A percentile compares a stretch with the other conserved stretches of the same genome.
Evolutionary conservation across 2,888 invertebrate species (phyloP).

Genomic region (Ectropis crepuscularia): DNA sequence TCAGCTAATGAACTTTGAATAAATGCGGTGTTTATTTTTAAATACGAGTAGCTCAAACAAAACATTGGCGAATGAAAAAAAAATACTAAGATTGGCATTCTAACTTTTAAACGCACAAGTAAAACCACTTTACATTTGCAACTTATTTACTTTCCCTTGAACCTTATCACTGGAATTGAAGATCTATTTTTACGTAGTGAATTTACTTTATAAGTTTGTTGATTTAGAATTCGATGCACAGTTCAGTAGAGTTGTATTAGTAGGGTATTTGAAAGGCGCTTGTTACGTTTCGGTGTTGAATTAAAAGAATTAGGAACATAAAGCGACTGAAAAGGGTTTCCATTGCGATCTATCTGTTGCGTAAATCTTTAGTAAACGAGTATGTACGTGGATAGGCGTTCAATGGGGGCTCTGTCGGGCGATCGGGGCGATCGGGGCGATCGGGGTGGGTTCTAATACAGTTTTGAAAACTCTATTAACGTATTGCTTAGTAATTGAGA

Average conservation of each 20-base stretch:
- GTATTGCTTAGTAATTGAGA: constrained; percentile 9
- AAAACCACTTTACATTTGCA: constrained; percentile 33
- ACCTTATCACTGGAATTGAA: constrained; percentile 7
- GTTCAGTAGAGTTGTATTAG: constrained; percentile 23
- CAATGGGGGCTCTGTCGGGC: constrained; percentile 42
- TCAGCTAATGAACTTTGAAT: too few species aligned
- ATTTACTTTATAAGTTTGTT: constrained; percentile 18
- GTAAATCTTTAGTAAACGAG: constrained; percentile 49
- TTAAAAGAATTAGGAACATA: constrained; percentile 61
- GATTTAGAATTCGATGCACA: constrained; percentile 27
- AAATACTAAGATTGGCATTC: constrained; percentile 54
- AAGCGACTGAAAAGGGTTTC: constrained; percentile 66
- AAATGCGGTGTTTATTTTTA: constrained; percentile 6
- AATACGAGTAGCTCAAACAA: constrained; percentile 44
- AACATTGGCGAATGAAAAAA: constrained; percentile 45
- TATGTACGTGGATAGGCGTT: constrained; percentile 49
- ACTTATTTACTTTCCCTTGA: background rate
- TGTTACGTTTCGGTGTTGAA: constrained; percentile 53
- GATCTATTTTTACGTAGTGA: constrained; percentile 12
- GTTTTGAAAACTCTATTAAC: constrained; percentile 26
- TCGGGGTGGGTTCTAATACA: constrained; percentile 20
- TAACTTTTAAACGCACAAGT: constrained; percentile 54
- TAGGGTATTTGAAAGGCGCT: constrained; percentile 43
- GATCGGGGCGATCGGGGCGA: too few species aligned
- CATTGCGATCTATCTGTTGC: constrained; percentile 52